A percentile compares a stretch with the other conserved stretches of the same genome.
phyloP scores from a whole-genome alignment of 2,888 invertebrate genomes.

The Plagodis pulveraria region DNA sequence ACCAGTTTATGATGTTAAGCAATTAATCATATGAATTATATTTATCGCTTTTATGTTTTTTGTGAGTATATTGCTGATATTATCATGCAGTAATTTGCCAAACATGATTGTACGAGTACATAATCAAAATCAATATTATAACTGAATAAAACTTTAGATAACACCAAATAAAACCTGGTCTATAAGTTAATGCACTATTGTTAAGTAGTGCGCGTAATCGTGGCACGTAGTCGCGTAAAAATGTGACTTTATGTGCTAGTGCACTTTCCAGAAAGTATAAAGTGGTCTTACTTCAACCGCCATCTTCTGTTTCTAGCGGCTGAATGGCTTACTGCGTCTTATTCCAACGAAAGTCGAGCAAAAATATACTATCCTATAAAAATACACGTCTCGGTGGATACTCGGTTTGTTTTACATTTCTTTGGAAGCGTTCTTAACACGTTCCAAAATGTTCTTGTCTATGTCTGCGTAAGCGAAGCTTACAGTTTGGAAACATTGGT shows the following conservation, averaged over 20 bases:
- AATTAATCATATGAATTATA: too few relatives aligned
- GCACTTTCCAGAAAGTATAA: constrained; percentile 62
- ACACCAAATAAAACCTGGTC: neutral
- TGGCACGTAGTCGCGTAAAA: constrained; percentile 46
- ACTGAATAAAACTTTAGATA: neutral
- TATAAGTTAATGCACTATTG: constrained; percentile 29
- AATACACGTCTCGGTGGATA: constrained; percentile 25
- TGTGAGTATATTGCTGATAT: too few relatives aligned
- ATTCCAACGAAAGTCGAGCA: constrained; percentile 41
- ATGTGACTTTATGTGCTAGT: constrained; percentile 61
- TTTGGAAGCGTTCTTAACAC: constrained; percentile 1
- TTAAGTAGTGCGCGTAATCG: constrained; percentile 23
- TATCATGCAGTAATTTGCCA: too few relatives aligned
- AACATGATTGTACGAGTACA: too few relatives aligned
- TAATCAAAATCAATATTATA: too few relatives aligned
- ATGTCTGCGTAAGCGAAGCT: neutral
- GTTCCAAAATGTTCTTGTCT: neutral
- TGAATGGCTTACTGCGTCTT: constrained; percentile 53
- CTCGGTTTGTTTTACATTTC: constrained; percentile 11
- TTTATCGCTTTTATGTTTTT: too few relatives aligned
- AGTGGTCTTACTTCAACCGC: constrained; percentile 57
- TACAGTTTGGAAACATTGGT: neutral
- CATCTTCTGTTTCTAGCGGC: constrained; percentile 56
- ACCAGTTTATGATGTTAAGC: too few relatives aligned
- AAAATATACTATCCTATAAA: constrained; percentile 37